Conservation (phyloP, 2,113 vertebrate genomes). For the Nyctereutes procyonoides region DNA sequence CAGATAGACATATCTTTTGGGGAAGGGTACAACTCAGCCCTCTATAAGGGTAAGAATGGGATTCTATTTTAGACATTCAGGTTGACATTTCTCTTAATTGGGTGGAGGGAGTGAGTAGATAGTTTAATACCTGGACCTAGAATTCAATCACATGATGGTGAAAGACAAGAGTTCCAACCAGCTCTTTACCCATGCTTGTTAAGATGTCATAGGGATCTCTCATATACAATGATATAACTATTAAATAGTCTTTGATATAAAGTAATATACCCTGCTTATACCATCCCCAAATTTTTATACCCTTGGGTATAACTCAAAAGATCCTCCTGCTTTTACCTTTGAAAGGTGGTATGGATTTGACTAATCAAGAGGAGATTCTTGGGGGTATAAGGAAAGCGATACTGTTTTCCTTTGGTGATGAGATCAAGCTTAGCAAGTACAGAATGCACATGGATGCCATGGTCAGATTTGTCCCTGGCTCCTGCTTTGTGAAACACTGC, state of each 20-base stretch:
- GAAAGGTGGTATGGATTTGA: not conserved
- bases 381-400: not conserved
- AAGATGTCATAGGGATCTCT: not conserved
- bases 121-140: not conserved
- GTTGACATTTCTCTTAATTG: not conserved
- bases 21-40: not conserved
- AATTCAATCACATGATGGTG: not conserved
- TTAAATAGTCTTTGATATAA: not conserved
- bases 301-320: not conserved
- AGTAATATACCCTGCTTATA: not conserved
- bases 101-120: not conserved
- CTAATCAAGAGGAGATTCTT: not conserved
- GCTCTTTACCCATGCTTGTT: not conserved
- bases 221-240: not conserved
- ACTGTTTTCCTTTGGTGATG: not conserved
- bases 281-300: not conserved
- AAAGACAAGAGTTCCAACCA: not conserved
- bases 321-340: not conserved
- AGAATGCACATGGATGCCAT: not conserved
- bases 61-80: not conserved
- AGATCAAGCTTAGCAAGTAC: not conserved
- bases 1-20: not conserved
- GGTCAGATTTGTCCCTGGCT: not conserved
- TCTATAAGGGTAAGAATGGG: not conserved
- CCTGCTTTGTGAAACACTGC: not conserved